Percentiles rank a stretch among this genome's conserved stretches.
These are phyloP conservation scores for Zaprionus lineosus DNA, from an alignment of 2,888 invertebrate species.

Conservation along the genomic window DNA sequence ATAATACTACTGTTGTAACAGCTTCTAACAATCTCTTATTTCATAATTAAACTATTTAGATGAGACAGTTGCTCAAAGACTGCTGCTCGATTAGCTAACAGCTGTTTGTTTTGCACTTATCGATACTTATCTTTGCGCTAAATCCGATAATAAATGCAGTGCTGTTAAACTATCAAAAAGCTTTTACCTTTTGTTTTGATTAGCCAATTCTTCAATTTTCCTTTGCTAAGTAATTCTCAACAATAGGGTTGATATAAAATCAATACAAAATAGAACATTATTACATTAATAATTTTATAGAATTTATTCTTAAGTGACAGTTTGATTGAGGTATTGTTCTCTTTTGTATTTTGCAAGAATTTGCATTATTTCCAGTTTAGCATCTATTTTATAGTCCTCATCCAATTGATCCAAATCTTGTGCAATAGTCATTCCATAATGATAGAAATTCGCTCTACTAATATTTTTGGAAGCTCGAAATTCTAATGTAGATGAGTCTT, in stretches of 20 bases:
- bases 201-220: constrained; percentile 10
- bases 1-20: constrained; percentile 28
- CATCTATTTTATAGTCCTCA: constrained; percentile 52
- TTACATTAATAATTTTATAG: neutral
- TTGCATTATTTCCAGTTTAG: constrained; percentile 52
- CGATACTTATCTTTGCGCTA: too few relatives aligned
- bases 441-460: constrained; percentile 34
- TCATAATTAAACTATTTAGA: constrained; percentile 12
- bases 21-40: too few relatives aligned
- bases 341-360: constrained; percentile 49
- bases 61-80: constrained; percentile 21
- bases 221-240: constrained; percentile 38
- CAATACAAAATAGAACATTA: neutral
- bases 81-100: constrained; percentile 19
- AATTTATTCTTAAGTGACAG: constrained; percentile 18
- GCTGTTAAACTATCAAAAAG: constrained; percentile 5
- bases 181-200: constrained; percentile 43
- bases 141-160: neutral
- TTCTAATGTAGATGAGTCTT: constrained; percentile 9
- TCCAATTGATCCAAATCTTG: constrained; percentile 51
- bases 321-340: constrained; percentile 46
- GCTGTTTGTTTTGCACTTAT: constrained; percentile 29
- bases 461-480: constrained; percentile 1
- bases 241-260: constrained; percentile 3
- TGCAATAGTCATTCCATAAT: constrained; percentile 53